Conservation (phyloP, 2,113 vertebrate genomes). For the Delphinus delphis region DNA sequence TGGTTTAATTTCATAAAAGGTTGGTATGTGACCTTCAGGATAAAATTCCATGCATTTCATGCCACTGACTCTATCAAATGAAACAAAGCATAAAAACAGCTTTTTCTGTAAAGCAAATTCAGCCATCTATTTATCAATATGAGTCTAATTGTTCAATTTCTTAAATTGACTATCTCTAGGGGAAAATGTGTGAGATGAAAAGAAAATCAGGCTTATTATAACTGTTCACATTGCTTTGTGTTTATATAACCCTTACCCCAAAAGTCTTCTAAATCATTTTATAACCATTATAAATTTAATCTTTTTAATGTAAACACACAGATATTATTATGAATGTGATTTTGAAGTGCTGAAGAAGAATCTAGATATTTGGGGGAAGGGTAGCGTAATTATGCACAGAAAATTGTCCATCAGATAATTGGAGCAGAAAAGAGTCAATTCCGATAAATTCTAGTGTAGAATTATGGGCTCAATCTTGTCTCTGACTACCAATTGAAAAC, state of each 20-base stretch:
- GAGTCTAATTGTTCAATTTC: not conserved
- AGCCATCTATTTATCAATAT: not conserved
- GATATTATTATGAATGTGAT: not conserved
- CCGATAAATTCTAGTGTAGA: not conserved
- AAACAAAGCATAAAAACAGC: slow-evolving; percentile 36
- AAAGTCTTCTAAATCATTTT: not conserved
- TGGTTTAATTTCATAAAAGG: slow-evolving; percentile 74
- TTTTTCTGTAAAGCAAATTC: slow-evolving; percentile 23
- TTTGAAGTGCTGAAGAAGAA: not conserved
- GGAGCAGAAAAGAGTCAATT: not conserved
- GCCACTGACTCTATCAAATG: not conserved
- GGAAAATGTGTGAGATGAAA: not conserved
- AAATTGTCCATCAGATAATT: not conserved
- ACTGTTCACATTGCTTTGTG: not conserved
- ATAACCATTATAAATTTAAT: not conserved
- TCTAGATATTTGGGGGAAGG: not conserved
- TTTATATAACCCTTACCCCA: not conserved
- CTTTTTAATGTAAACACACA: not conserved
- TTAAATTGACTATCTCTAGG: not conserved
- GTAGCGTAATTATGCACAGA: not conserved
- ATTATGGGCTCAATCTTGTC: not conserved
- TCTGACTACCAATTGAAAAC: not conserved
- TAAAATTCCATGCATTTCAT: slow-evolving; percentile 59
- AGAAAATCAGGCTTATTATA: not conserved
- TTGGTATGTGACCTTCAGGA: slow-evolving; percentile 74